These are phyloP conservation scores for Gallinago media DNA, from an alignment of 2,113 vertebrate genomes.

Conservation along the genomic window DNA sequence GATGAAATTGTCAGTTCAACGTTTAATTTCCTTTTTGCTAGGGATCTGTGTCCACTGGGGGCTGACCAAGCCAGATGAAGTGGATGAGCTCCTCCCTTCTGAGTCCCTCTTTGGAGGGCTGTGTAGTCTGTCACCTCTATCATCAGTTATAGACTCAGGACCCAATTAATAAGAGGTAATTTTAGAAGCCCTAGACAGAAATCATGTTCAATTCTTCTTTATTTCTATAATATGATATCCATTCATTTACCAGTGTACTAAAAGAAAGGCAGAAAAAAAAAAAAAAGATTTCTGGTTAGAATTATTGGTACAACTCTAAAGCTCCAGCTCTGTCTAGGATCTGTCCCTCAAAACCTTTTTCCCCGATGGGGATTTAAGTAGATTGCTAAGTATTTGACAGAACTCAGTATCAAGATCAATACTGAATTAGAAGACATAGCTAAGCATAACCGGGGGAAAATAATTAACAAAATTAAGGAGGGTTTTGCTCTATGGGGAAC, in stretches of 20 bases:
- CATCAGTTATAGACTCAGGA: neutral
- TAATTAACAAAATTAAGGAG: constrained; percentile 85
- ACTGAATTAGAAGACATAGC: constrained; percentile 80
- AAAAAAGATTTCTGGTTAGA: constrained; percentile 37
- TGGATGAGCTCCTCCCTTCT: neutral
- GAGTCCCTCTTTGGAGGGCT: neutral
- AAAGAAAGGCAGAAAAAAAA: neutral
- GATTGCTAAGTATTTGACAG: constrained; percentile 76
- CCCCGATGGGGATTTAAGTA: constrained; percentile 65
- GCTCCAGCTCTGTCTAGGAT: constrained; percentile 16
- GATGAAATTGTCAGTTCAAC: neutral
- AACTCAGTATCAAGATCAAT: constrained; percentile 80
- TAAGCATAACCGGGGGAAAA: constrained; percentile 82
- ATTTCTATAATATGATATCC: neutral
- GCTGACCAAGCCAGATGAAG: neutral
- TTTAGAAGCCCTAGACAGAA: neutral
- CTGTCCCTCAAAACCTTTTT: constrained; percentile 63
- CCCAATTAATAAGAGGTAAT: neutral
- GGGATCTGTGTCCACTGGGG: neutral
- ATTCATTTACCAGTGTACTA: neutral
- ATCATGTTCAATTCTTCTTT: neutral
- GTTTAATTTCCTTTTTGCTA: neutral
- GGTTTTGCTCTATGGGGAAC: constrained; percentile 76
- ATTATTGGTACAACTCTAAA: constrained; percentile 48
- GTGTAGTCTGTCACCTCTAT: neutral